Evolutionary conservation across 2,113 vertebrate genomes (phyloP).

Genomic region (Lethenteron camtschaticum): DNA sequence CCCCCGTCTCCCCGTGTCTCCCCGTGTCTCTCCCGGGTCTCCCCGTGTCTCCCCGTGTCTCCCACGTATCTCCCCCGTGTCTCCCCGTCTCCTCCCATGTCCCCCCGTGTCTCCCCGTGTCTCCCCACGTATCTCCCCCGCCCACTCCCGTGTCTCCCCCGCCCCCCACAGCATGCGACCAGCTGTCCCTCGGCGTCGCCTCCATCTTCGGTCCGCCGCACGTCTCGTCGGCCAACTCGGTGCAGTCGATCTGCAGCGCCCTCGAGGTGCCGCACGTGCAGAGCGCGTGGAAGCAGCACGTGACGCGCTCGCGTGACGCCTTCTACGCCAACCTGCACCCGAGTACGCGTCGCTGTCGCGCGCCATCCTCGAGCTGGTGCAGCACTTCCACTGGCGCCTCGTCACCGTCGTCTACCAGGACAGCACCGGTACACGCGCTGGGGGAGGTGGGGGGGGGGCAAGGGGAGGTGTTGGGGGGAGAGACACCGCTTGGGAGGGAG

Average conservation of each 20-base stretch:
- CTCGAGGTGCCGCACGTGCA: constrained; percentile 92
- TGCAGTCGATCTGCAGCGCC: constrained; percentile 96
- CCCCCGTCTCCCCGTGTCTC: neutral
- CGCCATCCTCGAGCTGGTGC: constrained; percentile 70
- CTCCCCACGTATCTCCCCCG: too few relatives aligned
- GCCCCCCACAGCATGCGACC: constrained; percentile 61
- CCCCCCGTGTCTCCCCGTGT: too few relatives aligned
- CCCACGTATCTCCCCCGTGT: neutral
- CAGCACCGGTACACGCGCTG: constrained; percentile 41
- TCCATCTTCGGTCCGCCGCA: constrained; percentile 95
- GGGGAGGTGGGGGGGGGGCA: too few relatives aligned
- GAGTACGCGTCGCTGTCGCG: constrained; percentile 76
- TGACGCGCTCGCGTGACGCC: constrained; percentile 83
- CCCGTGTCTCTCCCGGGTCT: too few relatives aligned
- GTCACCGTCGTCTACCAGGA: constrained; percentile 92
- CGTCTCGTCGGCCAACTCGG: constrained; percentile 92
- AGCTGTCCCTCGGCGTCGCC: constrained; percentile 91
- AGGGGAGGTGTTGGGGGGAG: too few relatives aligned
- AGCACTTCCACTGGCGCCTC: constrained; percentile 75
- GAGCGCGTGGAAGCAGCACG: constrained; percentile 98
- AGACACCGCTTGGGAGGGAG: too few relatives aligned
- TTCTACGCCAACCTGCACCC: constrained; percentile 91
- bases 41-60: neutral
- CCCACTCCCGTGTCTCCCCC: constrained; percentile 18
- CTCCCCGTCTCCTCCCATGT: too few relatives aligned